Conservation (phyloP, 2,888 invertebrate genomes). For the Shargacucullia verbasci region DNA sequence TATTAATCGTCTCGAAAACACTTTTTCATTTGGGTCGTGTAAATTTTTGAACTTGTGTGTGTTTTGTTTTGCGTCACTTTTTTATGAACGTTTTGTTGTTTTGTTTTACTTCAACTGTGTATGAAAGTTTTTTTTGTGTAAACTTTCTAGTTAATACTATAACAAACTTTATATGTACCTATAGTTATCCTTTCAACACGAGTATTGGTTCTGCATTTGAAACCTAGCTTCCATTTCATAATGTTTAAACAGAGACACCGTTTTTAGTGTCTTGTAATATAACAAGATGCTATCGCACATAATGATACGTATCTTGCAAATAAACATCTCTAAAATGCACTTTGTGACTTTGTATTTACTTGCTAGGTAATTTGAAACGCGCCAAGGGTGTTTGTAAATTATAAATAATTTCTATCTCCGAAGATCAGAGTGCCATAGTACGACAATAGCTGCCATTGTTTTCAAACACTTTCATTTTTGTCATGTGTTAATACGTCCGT, state of each 20-base stretch:
- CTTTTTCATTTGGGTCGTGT: constrained; percentile 41
- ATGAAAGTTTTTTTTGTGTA: background rate
- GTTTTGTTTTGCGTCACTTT: constrained; percentile 37
- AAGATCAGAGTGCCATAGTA: constrained; percentile 17
- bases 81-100: constrained; percentile 16
- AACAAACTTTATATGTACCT: too few species aligned
- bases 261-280: background rate
- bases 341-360: constrained; percentile 10
- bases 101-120: constrained; percentile 14
- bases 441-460: constrained; percentile 31
- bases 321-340: constrained; percentile 20
- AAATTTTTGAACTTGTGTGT: constrained; percentile 38
- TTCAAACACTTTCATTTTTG: constrained; percentile 41
- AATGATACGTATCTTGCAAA: constrained; percentile 1
- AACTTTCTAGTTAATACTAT: too few species aligned
- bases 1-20: constrained; percentile 65
- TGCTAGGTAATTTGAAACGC: constrained; percentile 17
- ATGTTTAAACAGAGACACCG: background rate
- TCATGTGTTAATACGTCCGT: constrained; percentile 39
- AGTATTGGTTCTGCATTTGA: background rate
- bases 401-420: constrained; percentile 22
- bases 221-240: background rate
- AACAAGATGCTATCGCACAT: too few species aligned
- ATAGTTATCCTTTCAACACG: background rate
- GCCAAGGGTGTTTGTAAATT: constrained; percentile 13